Conservation (phyloP, 1,140 invertebrate species). For the Drosophila setifemur region DNA sequence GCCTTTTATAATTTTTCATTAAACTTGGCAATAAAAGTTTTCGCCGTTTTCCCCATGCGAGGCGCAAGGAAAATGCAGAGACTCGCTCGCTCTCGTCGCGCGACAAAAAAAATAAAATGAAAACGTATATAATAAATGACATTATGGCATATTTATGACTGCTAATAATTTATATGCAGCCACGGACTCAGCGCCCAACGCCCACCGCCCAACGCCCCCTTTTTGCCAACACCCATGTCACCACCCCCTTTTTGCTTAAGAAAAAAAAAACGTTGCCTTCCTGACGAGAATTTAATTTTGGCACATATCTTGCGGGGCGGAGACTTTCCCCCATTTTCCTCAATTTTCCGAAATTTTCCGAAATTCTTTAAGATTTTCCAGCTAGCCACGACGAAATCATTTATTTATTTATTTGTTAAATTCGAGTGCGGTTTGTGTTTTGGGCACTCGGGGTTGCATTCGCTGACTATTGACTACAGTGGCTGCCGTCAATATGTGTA, state of each 20-base stretch:
- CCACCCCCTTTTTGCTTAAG: slow-evolving; percentile 4
- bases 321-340: no score
- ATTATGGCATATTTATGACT: slow-evolving; percentile 80
- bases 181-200: slow-evolving; percentile 36
- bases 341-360: not conserved
- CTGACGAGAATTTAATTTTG: slow-evolving; percentile 40
- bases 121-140: slow-evolving; percentile 79
- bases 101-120: slow-evolving; percentile 43
- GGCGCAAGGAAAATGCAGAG: slow-evolving; percentile 48
- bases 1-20: slow-evolving; percentile 81
- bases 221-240: slow-evolving; percentile 23
- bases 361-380: slow-evolving; percentile 15
- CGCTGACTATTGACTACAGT: slow-evolving; percentile 14
- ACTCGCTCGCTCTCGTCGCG: slow-evolving; percentile 11
- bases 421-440: slow-evolving; percentile 4
- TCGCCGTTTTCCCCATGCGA: slow-evolving; percentile 66
- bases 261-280: slow-evolving; percentile 38
- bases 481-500: slow-evolving; percentile 39
- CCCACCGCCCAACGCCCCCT: slow-evolving; percentile 7
- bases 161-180: slow-evolving; percentile 80
- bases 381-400: not conserved
- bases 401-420: slow-evolving; percentile 22
- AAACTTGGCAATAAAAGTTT: slow-evolving; percentile 80
- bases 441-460: slow-evolving; percentile 23
- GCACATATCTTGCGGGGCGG: slow-evolving; percentile 15